A percentile compares a stretch with the other conserved stretches of the same genome.
phyloP scores from a whole-genome alignment of 1,140 invertebrate genomes.

The Coptotermes formosanus region DNA sequence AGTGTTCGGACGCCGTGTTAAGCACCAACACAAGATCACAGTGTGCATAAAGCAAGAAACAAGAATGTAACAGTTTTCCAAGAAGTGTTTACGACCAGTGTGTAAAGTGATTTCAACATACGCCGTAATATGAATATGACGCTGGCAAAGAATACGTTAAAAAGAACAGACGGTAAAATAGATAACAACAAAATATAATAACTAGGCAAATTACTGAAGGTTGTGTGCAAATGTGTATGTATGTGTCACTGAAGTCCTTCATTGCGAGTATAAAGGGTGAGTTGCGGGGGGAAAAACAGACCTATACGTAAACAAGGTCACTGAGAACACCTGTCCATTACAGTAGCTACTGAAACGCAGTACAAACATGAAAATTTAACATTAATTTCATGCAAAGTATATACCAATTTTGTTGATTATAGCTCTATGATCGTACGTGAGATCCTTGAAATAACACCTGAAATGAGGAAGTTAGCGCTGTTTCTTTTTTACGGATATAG shows the following conservation, averaged over 20 bases:
- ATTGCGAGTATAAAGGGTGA: background rate
- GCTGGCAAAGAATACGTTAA: background rate
- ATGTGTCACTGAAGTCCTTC: background rate
- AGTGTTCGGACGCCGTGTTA: background rate
- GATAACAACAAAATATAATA: background rate
- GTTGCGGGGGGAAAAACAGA: background rate
- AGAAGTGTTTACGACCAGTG: background rate
- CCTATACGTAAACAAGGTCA: background rate
- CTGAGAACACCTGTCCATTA: background rate
- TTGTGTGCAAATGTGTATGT: background rate
- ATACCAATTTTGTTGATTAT: background rate
- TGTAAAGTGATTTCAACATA: background rate
- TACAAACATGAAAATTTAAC: background rate
- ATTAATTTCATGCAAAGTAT: background rate
- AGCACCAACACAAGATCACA: too few species aligned
- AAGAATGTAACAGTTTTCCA: background rate
- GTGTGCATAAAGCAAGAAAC: background rate
- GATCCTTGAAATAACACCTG: background rate
- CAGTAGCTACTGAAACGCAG: background rate
- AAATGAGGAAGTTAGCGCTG: background rate
- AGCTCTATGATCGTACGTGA: background rate
- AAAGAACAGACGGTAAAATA: background rate
- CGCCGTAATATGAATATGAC: background rate
- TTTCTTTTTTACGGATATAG: too few species aligned
- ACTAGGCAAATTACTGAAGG: background rate